A percentile compares a stretch with the other conserved stretches of the same genome.
Evolutionary conservation across 2,797 vertebrate species (phyloP).

Genomic region (Spheniscus humboldti): DNA sequence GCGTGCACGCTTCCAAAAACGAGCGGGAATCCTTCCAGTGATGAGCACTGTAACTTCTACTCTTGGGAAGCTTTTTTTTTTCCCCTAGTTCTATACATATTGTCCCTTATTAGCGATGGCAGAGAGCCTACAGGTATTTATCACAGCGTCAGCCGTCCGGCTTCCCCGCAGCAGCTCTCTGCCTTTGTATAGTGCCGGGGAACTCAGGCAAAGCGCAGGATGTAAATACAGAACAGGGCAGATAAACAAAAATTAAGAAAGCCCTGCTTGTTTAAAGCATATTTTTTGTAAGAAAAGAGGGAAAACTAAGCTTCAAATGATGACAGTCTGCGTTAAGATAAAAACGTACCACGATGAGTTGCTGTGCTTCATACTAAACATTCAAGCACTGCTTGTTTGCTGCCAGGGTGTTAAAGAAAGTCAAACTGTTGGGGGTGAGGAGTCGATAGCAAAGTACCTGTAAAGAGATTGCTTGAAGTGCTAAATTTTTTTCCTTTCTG

Average conservation of each 20-base stretch:
- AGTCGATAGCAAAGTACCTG: neutral
- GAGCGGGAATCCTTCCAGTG: conserved; percentile 24
- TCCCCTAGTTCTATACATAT: neutral
- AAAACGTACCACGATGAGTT: neutral
- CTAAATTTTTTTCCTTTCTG: neutral
- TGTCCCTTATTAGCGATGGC: neutral
- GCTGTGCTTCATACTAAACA: neutral
- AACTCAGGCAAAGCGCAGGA: neutral
- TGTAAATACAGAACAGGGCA: neutral
- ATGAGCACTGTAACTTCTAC: neutral
- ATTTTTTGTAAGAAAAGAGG: neutral
- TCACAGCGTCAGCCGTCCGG: neutral
- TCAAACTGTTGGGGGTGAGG: neutral
- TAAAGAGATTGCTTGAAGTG: neutral
- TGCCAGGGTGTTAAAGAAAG: neutral
- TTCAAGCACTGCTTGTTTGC: neutral
- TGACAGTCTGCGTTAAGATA: neutral
- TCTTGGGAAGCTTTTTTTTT: conserved; percentile 11
- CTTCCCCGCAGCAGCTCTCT: neutral
- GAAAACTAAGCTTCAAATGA: neutral
- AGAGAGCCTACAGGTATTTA: conserved; percentile 4
- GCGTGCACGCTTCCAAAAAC: neutral
- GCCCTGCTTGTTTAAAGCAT: neutral
- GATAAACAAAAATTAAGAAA: neutral
- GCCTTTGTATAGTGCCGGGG: neutral